Percentiles rank a stretch among this genome's conserved stretches.
phyloP scores from a whole-genome alignment of 2,113 vertebrate species.

The Macheiramphus alcinus region DNA sequence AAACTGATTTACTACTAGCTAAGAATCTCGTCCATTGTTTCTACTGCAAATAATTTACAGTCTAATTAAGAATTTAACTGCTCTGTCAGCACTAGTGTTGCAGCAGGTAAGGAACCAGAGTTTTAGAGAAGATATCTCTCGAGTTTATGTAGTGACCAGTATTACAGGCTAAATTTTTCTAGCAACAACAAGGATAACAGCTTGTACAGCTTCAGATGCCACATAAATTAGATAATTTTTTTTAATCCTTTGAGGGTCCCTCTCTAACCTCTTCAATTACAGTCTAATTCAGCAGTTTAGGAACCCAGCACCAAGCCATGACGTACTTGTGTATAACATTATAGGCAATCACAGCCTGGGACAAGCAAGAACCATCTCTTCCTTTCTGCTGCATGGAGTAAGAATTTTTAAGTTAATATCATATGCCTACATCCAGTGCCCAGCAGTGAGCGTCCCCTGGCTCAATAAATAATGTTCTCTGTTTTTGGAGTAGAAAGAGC shows the following conservation, averaged over 20 bases:
- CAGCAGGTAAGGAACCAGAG: neutral
- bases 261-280: neutral
- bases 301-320: neutral
- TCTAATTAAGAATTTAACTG: neutral
- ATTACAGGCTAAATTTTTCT: neutral
- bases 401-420: neutral
- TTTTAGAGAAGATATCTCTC: neutral
- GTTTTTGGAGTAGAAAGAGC: neutral
- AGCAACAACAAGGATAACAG: neutral
- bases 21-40: neutral
- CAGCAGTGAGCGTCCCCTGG: neutral
- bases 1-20: neutral
- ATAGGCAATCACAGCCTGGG: neutral
- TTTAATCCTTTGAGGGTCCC: neutral
- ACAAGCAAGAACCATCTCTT: neutral
- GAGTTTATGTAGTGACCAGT: neutral
- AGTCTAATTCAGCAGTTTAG: neutral
- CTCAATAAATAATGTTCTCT: neutral
- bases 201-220: neutral
- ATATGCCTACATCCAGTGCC: neutral
- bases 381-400: neutral
- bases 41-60: neutral
- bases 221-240: neutral
- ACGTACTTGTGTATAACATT: neutral
- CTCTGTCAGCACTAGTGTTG: neutral